Conservation (phyloP, 1,140 invertebrate genomes). For the Macrosteles quadrilineatus region DNA sequence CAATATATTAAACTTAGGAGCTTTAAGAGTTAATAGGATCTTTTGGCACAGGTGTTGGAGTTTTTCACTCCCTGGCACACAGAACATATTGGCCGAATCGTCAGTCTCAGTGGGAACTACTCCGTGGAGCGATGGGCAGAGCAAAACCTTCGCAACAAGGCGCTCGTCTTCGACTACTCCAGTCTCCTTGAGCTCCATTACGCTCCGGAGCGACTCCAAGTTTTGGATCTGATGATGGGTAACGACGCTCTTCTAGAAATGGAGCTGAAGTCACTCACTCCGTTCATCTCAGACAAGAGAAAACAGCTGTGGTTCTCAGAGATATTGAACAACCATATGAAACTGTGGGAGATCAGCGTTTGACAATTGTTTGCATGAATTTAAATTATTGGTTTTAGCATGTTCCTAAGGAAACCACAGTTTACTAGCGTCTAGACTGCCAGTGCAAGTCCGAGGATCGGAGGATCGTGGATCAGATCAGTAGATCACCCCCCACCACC, state of each 20-base stretch:
- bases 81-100: slow-evolving; percentile 38
- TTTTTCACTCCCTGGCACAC: not conserved
- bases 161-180: slow-evolving; percentile 36
- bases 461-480: too few species aligned
- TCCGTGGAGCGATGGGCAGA: slow-evolving; percentile 39
- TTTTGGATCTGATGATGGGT: slow-evolving; percentile 41
- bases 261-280: slow-evolving; percentile 41
- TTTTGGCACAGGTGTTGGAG: not conserved
- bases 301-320: slow-evolving; percentile 43
- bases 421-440: too few species aligned
- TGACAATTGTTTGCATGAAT: too few species aligned
- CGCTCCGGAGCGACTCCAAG: slow-evolving; percentile 40
- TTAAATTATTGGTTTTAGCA: too few species aligned
- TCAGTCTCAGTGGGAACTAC: slow-evolving; percentile 39
- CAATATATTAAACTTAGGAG: too few species aligned
- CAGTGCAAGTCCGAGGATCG: too few species aligned
- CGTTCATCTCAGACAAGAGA: slow-evolving; percentile 37
- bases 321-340: slow-evolving; percentile 41
- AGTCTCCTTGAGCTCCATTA: slow-evolving; percentile 44
- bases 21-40: too few species aligned
- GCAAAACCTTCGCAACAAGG: slow-evolving; percentile 42
- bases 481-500: too few species aligned
- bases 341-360: slow-evolving; percentile 44
- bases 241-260: slow-evolving; percentile 43
- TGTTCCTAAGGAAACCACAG: too few species aligned